Percentiles rank a stretch among this genome's conserved stretches.
Evolutionary conservation across 2,113 vertebrate species (phyloP).

Genomic region (Rhombomys opimus): DNA sequence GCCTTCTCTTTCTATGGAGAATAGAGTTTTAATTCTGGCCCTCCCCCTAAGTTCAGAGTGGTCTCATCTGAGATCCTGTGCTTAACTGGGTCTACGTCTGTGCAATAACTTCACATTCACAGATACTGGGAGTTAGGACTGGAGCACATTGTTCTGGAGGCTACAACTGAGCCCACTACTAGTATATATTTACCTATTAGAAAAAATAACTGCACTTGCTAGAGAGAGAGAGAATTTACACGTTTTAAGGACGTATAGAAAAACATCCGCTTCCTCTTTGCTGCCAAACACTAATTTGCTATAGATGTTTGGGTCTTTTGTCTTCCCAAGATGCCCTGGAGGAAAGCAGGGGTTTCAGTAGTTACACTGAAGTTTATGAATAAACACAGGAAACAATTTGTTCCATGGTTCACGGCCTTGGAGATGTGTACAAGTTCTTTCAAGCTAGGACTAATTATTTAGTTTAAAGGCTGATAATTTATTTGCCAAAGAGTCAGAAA

Average conservation of each 20-base stretch:
- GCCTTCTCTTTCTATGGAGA: neutral
- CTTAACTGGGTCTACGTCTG: neutral
- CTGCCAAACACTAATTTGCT: constrained; percentile 44
- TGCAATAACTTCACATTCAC: neutral
- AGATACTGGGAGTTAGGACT: neutral
- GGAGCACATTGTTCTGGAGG: neutral
- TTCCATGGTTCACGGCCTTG: constrained; percentile 47
- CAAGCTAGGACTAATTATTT: constrained; percentile 65
- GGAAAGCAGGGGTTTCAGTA: constrained; percentile 22
- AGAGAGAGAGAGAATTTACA: neutral
- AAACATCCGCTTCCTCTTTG: neutral
- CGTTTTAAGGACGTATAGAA: constrained; percentile 38
- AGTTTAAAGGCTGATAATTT: constrained; percentile 76
- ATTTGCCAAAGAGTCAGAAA: constrained; percentile 71
- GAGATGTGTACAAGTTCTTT: constrained; percentile 61
- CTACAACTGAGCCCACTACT: neutral
- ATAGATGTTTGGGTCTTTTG: neutral
- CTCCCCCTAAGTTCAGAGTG: neutral
- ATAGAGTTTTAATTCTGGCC: neutral
- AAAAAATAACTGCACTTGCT: neutral
- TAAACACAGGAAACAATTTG: constrained; percentile 72
- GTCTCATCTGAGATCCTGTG: neutral
- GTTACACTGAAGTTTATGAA: constrained; percentile 56
- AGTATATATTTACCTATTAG: neutral
- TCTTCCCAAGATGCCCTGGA: constrained; percentile 1